Evolutionary conservation across 2,888 invertebrate species (phyloP).

Genomic region (Ernsta delagoae): DNA sequence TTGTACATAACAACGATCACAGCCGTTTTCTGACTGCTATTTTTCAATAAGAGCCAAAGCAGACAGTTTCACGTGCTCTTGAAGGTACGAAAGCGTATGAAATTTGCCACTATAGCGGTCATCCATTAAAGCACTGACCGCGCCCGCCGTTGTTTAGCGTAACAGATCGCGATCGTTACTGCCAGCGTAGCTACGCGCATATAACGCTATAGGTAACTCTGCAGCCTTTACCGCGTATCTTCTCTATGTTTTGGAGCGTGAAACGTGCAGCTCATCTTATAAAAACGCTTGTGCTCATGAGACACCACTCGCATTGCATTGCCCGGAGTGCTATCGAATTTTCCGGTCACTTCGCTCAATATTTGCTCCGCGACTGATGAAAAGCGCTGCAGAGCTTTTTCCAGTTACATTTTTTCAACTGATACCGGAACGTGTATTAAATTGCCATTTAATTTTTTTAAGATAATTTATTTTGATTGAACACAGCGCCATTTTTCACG

Average conservation of each 20-base stretch:
- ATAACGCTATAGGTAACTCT: background rate
- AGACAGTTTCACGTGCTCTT: too few relatives aligned
- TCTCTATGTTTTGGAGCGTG: too few relatives aligned
- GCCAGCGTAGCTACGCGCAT: background rate
- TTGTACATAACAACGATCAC: too few relatives aligned
- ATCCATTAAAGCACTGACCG: too few relatives aligned
- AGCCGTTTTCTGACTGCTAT: too few relatives aligned
- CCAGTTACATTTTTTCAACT: constrained; percentile 41
- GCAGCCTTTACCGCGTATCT: background rate
- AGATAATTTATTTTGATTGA: constrained; percentile 28
- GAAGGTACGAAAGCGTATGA: too few relatives aligned
- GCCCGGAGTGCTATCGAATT: constrained; percentile 59
- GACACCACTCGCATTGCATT: constrained; percentile 44
- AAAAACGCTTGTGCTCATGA: constrained; percentile 43
- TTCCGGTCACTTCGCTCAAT: constrained; percentile 61
- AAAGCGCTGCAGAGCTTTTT: constrained; percentile 47
- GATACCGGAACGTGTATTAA: constrained; percentile 36
- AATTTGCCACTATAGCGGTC: too few relatives aligned
- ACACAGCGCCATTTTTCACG: constrained; percentile 23
- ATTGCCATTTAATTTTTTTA: constrained; percentile 31
- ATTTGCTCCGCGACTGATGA: constrained; percentile 55
- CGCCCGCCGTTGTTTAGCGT: too few relatives aligned
- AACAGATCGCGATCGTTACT: too few relatives aligned
- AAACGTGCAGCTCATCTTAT: constrained; percentile 39
- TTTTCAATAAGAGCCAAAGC: too few relatives aligned